Evolutionary conservation across 1,140 invertebrate species (phyloP).

Genomic region (Drosophila malerkotliana): DNA sequence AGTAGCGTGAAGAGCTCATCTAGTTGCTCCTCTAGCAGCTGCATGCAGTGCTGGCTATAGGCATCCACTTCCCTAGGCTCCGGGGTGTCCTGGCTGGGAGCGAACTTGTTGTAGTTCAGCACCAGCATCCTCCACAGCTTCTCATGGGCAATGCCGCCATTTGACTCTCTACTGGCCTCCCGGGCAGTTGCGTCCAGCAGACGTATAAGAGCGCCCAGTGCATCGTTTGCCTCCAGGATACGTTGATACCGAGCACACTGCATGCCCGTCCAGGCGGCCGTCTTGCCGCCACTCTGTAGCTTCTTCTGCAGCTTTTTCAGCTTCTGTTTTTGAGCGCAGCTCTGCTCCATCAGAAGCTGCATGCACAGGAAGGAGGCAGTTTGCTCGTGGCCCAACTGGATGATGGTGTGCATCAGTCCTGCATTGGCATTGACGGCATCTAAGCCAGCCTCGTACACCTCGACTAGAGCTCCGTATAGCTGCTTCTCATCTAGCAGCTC

Average conservation of each 20-base stretch:
- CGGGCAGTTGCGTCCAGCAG: conserved; percentile 87
- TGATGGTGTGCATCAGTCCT: conserved; percentile 86
- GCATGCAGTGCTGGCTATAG: conserved; percentile 87
- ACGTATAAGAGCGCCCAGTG: conserved; percentile 86
- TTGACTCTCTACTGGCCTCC: conserved; percentile 81
- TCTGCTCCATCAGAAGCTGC: conserved; percentile 90
- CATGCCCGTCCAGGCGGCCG: conserved; percentile 84
- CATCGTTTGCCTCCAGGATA: conserved; percentile 85
- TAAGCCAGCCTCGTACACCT: conserved; percentile 86
- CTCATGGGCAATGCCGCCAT: conserved; percentile 70
- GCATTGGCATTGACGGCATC: conserved; percentile 90
- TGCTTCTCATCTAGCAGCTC: conserved; percentile 84
- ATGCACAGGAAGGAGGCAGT: conserved; percentile 89
- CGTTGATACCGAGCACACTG: conserved; percentile 87
- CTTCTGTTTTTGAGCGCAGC: conserved; percentile 91
- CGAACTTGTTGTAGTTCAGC: conserved; percentile 67
- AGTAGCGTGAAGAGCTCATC: conserved; percentile 88
- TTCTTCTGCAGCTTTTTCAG: conserved; percentile 91
- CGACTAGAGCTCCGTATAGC: conserved; percentile 80
- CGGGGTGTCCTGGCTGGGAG: conserved; percentile 87
- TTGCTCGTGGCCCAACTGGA: conserved; percentile 86
- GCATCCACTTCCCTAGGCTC: conserved; percentile 88
- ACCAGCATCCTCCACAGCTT: conserved; percentile 75
- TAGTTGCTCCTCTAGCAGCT: conserved; percentile 85
- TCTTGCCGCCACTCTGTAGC: conserved; percentile 84